phyloP scores from a whole-genome alignment of 2,113 vertebrate species.

The Gambusia affinis region DNA sequence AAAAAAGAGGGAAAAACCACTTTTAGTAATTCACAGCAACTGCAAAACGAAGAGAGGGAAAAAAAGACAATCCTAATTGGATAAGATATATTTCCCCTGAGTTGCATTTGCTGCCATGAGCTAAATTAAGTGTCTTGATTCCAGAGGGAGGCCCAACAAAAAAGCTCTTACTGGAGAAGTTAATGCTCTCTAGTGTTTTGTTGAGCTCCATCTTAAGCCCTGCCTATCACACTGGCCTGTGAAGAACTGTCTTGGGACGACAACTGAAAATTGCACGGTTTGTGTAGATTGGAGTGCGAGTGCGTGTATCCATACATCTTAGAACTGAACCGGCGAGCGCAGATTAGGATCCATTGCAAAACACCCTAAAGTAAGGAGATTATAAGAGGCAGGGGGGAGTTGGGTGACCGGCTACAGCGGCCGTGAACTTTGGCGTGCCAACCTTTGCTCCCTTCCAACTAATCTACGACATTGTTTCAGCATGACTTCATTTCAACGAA shows the following conservation, averaged over 20 bases:
- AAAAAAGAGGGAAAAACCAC: constrained; percentile 27
- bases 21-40: constrained; percentile 50
- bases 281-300: constrained; percentile 12
- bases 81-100: constrained; percentile 51
- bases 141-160: constrained; percentile 62
- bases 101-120: constrained; percentile 53
- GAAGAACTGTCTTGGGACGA: constrained; percentile 55
- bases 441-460: constrained; percentile 12
- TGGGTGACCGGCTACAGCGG: constrained; percentile 49
- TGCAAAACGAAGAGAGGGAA: constrained; percentile 20
- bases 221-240: constrained; percentile 56
- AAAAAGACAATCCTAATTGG: constrained; percentile 60
- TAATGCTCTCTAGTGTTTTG: constrained; percentile 70
- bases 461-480: constrained; percentile 3
- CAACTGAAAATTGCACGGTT: constrained; percentile 40
- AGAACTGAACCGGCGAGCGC: constrained; percentile 39
- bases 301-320: constrained; percentile 29
- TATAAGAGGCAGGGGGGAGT: constrained; percentile 31
- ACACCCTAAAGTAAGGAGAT: constrained; percentile 70
- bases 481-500: not conserved
- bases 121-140: constrained; percentile 72
- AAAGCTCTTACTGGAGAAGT: constrained; percentile 54
- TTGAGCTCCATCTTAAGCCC: constrained; percentile 64
- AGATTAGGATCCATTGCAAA: constrained; percentile 69
- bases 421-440: constrained; percentile 57